Conservation (phyloP, 2,113 vertebrate genomes). For the Gnathonemus echidnorhynchus region DNA sequence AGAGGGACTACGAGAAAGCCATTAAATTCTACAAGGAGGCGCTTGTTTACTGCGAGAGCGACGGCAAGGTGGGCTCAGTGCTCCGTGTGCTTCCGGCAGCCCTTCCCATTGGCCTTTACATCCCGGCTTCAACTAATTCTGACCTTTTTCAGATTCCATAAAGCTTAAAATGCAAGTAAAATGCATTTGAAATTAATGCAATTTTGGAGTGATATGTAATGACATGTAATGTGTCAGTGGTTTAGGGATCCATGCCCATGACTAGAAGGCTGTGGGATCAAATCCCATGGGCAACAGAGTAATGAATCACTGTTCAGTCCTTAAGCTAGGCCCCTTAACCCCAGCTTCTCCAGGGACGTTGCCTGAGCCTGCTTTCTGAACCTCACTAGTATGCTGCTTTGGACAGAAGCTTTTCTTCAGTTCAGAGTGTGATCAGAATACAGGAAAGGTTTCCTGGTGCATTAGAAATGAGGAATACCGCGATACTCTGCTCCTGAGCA, state of each 20-base stretch:
- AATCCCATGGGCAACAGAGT: background rate
- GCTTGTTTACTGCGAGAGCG: conserved; percentile 89
- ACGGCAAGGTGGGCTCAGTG: conserved; percentile 82
- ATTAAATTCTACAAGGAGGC: conserved; percentile 99
- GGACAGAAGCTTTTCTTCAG: background rate
- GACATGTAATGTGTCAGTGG: background rate
- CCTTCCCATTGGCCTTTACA: conserved; percentile 34
- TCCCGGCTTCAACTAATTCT: background rate
- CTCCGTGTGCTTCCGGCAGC: conserved; percentile 50
- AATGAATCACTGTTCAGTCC: background rate
- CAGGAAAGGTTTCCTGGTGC: background rate
- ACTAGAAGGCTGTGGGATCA: background rate
- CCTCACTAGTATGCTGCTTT: background rate
- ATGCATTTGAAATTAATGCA: background rate
- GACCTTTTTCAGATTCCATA: background rate
- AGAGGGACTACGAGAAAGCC: conserved; percentile 87
- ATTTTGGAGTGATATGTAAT: background rate
- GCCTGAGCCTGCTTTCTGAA: background rate
- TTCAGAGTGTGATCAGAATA: background rate
- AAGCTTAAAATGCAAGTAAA: background rate
- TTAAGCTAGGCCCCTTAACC: background rate
- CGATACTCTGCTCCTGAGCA: conserved; percentile 31
- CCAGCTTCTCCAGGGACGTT: background rate
- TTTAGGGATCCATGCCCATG: background rate
- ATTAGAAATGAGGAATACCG: background rate